Evolutionary conservation across 2,888 invertebrate genomes (phyloP).

Genomic region (Drosophila pseudotakahashii): DNA sequence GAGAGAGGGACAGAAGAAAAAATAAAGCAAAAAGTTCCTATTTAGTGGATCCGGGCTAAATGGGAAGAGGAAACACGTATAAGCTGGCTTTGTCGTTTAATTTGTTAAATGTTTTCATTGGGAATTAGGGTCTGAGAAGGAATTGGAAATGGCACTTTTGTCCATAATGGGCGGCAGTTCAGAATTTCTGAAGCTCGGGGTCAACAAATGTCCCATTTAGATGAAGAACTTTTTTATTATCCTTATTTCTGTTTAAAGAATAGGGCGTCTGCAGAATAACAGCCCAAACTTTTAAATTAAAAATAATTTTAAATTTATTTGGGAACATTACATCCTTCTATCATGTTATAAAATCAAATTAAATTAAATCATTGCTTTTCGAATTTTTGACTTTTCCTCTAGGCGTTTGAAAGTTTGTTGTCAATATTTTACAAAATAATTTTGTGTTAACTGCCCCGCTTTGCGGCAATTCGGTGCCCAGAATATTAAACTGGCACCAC

Average conservation of each 20-base stretch:
- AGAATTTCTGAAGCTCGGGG: neutral
- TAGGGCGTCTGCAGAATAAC: no score
- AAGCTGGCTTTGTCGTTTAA: constrained; percentile 60
- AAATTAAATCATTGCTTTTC: no score
- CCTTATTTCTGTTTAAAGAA: no score
- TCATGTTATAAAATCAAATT: no score
- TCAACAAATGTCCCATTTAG: neutral
- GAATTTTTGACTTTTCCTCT: neutral
- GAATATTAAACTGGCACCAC: constrained; percentile 37
- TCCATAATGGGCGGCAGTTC: neutral
- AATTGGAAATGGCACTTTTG: neutral
- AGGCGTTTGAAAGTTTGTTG: neutral
- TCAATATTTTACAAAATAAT: constrained; percentile 15
- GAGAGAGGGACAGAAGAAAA: neutral
- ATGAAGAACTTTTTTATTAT: neutral
- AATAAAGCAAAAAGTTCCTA: constrained; percentile 2
- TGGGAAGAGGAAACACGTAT: constrained; percentile 29
- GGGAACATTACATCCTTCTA: no score
- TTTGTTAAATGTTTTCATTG: constrained; percentile 60
- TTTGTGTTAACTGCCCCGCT: constrained; percentile 18
- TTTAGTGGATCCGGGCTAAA: neutral
- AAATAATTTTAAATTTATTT: no score
- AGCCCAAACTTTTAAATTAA: no score
- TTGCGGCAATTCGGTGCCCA: constrained; percentile 14
- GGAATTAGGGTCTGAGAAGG: constrained; percentile 1